Percentiles rank a stretch among this genome's conserved stretches.
Conservation (phyloP, 2,113 vertebrate genomes). For the Ondatra zibethicus region DNA sequence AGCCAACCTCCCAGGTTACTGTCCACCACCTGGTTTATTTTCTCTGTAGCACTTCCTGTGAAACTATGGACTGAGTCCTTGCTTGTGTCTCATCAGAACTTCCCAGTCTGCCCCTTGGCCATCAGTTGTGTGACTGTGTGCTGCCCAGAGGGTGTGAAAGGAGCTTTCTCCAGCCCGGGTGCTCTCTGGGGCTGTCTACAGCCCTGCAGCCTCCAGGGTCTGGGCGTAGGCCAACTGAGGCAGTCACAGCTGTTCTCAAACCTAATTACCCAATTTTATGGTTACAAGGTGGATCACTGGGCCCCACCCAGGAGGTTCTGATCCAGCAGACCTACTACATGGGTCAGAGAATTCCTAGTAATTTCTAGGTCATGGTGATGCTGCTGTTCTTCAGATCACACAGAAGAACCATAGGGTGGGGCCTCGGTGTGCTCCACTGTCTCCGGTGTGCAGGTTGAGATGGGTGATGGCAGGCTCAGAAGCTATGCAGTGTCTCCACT, state of each 20-base stretch:
- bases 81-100: background rate
- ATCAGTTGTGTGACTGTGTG: background rate
- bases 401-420: background rate
- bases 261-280: background rate
- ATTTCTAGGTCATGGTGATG: background rate
- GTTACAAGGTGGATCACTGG: background rate
- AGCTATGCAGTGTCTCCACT: background rate
- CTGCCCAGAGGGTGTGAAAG: background rate
- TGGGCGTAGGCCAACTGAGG: background rate
- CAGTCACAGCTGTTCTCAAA: background rate
- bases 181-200: background rate
- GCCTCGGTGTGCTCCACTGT: accelerated
- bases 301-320: background rate
- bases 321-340: background rate
- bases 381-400: background rate
- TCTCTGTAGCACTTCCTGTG: background rate
- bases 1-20: background rate
- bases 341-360: background rate
- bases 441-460: too few relatives aligned
- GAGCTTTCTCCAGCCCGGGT: background rate
- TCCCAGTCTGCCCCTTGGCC: background rate
- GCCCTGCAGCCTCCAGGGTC: background rate
- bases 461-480: background rate
- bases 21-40: background rate
- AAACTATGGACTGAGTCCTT: background rate